These are phyloP conservation scores for Zaprionus davidi DNA, from an alignment of 1,140 invertebrate genomes.

Conservation along the genomic window DNA sequence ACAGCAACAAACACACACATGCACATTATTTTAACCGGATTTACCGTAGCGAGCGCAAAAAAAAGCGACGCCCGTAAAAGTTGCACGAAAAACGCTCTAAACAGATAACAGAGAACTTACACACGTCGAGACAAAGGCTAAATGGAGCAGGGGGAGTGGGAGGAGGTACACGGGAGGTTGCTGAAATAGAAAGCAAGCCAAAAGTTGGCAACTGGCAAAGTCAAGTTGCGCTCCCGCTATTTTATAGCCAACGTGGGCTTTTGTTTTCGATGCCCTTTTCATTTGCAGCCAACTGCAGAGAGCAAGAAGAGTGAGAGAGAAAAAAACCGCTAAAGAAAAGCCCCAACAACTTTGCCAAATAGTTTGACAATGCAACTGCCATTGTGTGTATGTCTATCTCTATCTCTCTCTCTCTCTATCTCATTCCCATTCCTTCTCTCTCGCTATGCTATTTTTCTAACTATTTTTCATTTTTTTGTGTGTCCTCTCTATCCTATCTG, in stretches of 20 bases:
- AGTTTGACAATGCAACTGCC: constrained; percentile 60
- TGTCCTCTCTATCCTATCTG: constrained; percentile 3
- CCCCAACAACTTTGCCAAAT: constrained; percentile 47
- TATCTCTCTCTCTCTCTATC: neutral
- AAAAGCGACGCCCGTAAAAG: constrained; percentile 34
- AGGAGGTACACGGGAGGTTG: neutral
- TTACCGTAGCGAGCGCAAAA: constrained; percentile 12
- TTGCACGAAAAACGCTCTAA: constrained; percentile 54
- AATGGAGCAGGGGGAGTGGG: neutral
- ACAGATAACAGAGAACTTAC: constrained; percentile 61
- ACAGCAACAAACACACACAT: constrained; percentile 6
- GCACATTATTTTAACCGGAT: constrained; percentile 33
- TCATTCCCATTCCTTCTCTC: neutral
- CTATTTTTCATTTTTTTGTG: constrained; percentile 12
- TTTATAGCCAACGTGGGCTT: constrained; percentile 79
- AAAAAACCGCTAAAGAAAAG: constrained; percentile 29
- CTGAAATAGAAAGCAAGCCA: constrained; percentile 42
- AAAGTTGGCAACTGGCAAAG: constrained; percentile 69
- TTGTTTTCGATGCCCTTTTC: constrained; percentile 82
- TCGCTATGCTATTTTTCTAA: neutral
- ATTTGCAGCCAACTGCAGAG: constrained; percentile 68
- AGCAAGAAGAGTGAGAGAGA: constrained; percentile 23
- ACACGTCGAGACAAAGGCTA: constrained; percentile 53
- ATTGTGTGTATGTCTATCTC: constrained; percentile 29
- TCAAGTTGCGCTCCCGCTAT: constrained; percentile 76